Evolutionary conservation across 2,113 vertebrate genomes (phyloP).

Genomic region (Chlamydotis undulata): DNA sequence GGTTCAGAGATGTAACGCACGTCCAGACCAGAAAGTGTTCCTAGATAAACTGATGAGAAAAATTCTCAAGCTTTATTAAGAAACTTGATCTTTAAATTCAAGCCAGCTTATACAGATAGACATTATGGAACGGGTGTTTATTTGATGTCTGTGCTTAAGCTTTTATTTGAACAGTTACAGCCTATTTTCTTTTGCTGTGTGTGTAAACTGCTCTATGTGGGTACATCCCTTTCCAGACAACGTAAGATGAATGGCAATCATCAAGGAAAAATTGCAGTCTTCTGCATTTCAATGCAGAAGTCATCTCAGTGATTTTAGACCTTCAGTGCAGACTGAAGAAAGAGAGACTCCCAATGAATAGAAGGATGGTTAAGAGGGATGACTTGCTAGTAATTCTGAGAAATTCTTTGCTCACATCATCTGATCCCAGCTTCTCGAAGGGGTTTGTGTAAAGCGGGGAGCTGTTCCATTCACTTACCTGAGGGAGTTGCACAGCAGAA

Average conservation of each 20-base stretch:
- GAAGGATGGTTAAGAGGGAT: not conserved
- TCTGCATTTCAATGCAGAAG: not conserved
- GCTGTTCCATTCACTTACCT: not conserved
- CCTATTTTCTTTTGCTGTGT: not conserved
- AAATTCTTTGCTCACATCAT: not conserved
- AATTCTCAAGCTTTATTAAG: not conserved
- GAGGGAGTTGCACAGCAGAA: not conserved
- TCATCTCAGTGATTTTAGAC: not conserved
- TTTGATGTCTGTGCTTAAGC: not conserved
- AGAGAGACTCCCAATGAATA: not conserved
- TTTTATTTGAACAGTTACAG: not conserved
- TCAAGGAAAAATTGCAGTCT: not conserved
- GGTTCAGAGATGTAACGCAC: not conserved
- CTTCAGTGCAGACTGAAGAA: not conserved
- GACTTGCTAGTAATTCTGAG: not conserved
- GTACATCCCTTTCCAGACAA: not conserved
- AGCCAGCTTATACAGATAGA: not conserved
- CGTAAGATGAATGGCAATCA: not conserved
- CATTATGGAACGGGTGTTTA: not conserved
- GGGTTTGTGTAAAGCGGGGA: not conserved
- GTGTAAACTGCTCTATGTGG: fast-evolving
- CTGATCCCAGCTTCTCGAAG: not conserved
- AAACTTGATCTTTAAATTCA: not conserved
- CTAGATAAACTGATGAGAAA: not conserved
- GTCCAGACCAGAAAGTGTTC: not conserved